Evolutionary conservation across 2,113 vertebrate species (phyloP).

Genomic region (Epinephelus fuscoguttatus): DNA sequence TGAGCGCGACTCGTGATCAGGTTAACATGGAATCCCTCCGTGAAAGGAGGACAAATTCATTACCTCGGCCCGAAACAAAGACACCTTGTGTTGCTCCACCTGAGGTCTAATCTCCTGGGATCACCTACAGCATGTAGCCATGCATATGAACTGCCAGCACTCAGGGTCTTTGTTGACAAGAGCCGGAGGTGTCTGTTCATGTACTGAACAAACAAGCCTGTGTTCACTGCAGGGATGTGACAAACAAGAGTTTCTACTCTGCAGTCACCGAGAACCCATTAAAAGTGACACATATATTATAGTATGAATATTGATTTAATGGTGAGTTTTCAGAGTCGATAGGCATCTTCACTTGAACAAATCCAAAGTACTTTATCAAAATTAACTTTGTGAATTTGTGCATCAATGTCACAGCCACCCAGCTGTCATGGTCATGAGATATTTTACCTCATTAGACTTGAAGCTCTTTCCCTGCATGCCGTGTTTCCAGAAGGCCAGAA

Average conservation of each 20-base stretch:
- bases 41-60: slow-evolving; percentile 65
- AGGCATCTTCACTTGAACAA: not conserved
- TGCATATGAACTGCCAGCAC: slow-evolving; percentile 1
- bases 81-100: slow-evolving; percentile 44
- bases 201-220: slow-evolving; percentile 24
- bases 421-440: too few relatives aligned
- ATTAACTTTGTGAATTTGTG: not conserved
- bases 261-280: not conserved
- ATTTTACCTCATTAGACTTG: slow-evolving; percentile 95
- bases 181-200: slow-evolving; percentile 36
- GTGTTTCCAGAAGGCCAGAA: slow-evolving; percentile 98
- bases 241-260: slow-evolving; percentile 11
- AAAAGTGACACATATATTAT: not conserved
- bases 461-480: slow-evolving; percentile 99
- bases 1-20: slow-evolving; percentile 54
- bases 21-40: slow-evolving; percentile 46
- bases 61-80: slow-evolving; percentile 52
- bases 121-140: slow-evolving; percentile 31
- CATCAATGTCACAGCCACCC: not conserved
- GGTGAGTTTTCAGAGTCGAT: not conserved
- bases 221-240: slow-evolving; percentile 11
- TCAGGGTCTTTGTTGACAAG: slow-evolving; percentile 29
- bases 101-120: slow-evolving; percentile 52
- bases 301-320: not conserved
- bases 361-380: not conserved